Evolutionary conservation across 2,113 vertebrate genomes (phyloP), one percentile per base, ranked within the genome.

Genomic region (Nettapus auritus): DNA sequence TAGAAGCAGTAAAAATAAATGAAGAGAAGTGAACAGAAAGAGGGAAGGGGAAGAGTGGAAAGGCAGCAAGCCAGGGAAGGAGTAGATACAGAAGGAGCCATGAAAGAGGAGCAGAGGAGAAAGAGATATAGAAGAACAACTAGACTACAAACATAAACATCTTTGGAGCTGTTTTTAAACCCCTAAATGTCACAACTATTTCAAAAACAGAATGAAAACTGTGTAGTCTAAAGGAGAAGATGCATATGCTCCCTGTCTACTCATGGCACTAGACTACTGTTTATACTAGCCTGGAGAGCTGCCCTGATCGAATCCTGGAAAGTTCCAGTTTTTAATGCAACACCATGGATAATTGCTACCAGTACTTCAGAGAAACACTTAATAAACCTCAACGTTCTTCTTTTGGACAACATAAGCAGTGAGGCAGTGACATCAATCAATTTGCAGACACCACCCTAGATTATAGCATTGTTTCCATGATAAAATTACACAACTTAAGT

Each of bases 121-220:
- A 79, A 53, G 74, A 87, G n/a, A 62, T 19, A 42, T n/a, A 89
- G 23, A 85, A 85, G 42, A 85, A 91, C 66, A 88, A 50, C 22
- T 69, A 73, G 64, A 79, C 76, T 76, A 50, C n/a, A 85, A 14
- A 76, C 38, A 76, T 31, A n/a, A 91, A 31, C 33, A 79, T 86
- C 55, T 82, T 92, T 67, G 78, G 36, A 95, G 19, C n/a, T 85
- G 57, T 91, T 19, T 87, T 94, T 70, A 80, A 44, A 76, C 77
- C 46, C n/a, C 59, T 29, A 91, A 85, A 89, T 89, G 87, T 91
- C 84, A 91, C n/a, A 89, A 55, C 59, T 91, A 91, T 91, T 96
- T 96, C 26, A 1, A 74, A 89, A 69, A 50, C 0, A 42, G 93
- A 94, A 95, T 86, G 67, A 95, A 89, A 95, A 38, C 46, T 53